phyloP scores from a whole-genome alignment of 2,113 vertebrate species.

The Suricata suricatta region DNA sequence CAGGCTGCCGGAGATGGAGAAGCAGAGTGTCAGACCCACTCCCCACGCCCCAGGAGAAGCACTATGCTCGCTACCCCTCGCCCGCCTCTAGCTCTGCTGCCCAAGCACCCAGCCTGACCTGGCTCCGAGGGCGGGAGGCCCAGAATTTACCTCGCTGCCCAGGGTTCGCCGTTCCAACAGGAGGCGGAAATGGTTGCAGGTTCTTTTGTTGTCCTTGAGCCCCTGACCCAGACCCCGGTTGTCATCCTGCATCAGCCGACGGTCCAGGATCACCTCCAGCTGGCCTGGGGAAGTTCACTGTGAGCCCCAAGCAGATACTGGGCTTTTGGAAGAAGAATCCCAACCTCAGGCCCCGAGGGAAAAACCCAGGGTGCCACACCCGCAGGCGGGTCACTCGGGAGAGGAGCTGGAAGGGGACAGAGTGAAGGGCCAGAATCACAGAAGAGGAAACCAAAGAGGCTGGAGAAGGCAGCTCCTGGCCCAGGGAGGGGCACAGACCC shows the following conservation, averaged over 20 bases:
- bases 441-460: background rate
- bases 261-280: slow-evolving; percentile 97
- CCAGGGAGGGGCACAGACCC: background rate
- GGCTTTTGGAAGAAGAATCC: background rate
- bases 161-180: slow-evolving; percentile 90
- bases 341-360: background rate
- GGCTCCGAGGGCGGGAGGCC: background rate
- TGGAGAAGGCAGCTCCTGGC: background rate
- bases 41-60: background rate
- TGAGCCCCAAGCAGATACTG: background rate
- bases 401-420: background rate
- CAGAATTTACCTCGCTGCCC: slow-evolving; percentile 85
- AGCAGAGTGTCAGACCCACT: background rate
- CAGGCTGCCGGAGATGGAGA: background rate
- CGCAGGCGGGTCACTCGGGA: background rate
- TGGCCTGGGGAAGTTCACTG: slow-evolving; percentile 87
- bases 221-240: slow-evolving; percentile 98
- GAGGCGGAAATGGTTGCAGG: slow-evolving; percentile 93
- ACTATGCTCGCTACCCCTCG: background rate
- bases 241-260: slow-evolving; percentile 97
- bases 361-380: background rate
- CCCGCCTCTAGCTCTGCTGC: background rate
- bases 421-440: accelerated
- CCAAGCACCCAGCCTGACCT: background rate
- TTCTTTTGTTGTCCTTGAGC: slow-evolving; percentile 97